Percentiles rank a stretch among this genome's conserved stretches.
phyloP scores from a whole-genome alignment of 2,113 vertebrate species.

The Gymnocephalus cernua region DNA sequence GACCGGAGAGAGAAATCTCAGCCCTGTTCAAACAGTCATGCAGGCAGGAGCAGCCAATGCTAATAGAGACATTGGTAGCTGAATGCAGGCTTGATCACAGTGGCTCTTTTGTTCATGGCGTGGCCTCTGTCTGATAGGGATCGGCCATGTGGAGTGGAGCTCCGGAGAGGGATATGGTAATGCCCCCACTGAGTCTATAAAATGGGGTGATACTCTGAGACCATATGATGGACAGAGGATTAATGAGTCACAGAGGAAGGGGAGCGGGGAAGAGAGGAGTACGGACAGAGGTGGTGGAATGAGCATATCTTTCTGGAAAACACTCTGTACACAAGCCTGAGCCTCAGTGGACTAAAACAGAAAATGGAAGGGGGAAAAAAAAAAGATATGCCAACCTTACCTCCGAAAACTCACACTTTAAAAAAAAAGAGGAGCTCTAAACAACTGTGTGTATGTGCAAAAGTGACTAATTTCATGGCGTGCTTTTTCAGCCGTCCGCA shows the following conservation, averaged over 20 bases:
- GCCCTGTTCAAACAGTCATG: slow-evolving; percentile 74
- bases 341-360: slow-evolving; percentile 49
- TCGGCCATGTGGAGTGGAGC: slow-evolving; percentile 76
- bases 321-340: slow-evolving; percentile 33
- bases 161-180: slow-evolving; percentile 79
- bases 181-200: slow-evolving; percentile 75
- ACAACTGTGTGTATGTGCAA: slow-evolving; percentile 59
- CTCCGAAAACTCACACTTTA: slow-evolving; percentile 26
- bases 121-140: slow-evolving; percentile 79
- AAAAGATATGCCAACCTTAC: slow-evolving; percentile 37
- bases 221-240: slow-evolving; percentile 82
- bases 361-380: slow-evolving; percentile 26
- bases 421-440: slow-evolving; percentile 50
- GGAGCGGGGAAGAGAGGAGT: slow-evolving; percentile 53
- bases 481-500: slow-evolving; percentile 69
- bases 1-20: slow-evolving; percentile 58
- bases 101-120: slow-evolving; percentile 78
- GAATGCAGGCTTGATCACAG: slow-evolving; percentile 78
- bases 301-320: slow-evolving; percentile 60
- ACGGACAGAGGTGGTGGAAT: slow-evolving; percentile 62
- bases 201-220: slow-evolving; percentile 78
- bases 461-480: slow-evolving; percentile 75
- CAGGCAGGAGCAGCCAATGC: slow-evolving; percentile 71
- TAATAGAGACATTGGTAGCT: slow-evolving; percentile 81
- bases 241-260: slow-evolving; percentile 78